These are phyloP conservation scores for Zaprionus camerounensis DNA, from an alignment of 1,140 invertebrate species.

Conservation along the genomic window DNA sequence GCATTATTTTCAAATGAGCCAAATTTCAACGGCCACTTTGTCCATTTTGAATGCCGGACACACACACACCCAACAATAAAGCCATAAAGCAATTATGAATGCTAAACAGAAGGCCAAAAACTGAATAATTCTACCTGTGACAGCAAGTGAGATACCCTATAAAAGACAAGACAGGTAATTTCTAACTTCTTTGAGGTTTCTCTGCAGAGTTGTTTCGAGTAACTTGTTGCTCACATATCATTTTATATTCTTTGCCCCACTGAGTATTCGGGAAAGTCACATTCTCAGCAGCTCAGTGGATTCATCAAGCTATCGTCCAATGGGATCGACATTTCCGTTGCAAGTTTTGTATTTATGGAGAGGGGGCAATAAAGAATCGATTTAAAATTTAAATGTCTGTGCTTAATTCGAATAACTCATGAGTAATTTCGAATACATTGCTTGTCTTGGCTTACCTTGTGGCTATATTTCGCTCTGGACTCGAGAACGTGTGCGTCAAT, in stretches of 20 bases:
- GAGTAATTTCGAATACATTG: conserved; percentile 37
- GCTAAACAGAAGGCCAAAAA: conserved; percentile 57
- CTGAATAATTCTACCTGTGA: conserved; percentile 20
- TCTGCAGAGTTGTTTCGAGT: not conserved
- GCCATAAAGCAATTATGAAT: conserved; percentile 69
- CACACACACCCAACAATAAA: conserved; percentile 49
- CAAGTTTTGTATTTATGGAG: conserved; percentile 33
- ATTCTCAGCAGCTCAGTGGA: conserved; percentile 23
- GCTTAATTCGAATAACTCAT: conserved; percentile 11
- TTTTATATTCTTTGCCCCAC: conserved; percentile 2
- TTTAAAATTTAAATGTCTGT: conserved; percentile 33
- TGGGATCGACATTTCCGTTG: conserved; percentile 47
- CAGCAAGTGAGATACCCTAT: not conserved
- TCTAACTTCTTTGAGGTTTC: not conserved
- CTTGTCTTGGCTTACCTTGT: not conserved
- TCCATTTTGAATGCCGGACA: conserved; percentile 61
- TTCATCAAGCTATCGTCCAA: conserved; percentile 36
- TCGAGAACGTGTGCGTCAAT: conserved; percentile 44
- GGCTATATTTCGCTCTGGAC: conserved; percentile 15
- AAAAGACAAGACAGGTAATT: not conserved
- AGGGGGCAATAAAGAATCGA: conserved; percentile 39
- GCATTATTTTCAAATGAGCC: conserved; percentile 46
- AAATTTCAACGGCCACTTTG: conserved; percentile 62
- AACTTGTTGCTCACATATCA: not conserved
- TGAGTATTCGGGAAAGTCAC: conserved; percentile 41